Conservation (phyloP, 2,113 vertebrate species). For the Alosa alosa region DNA sequence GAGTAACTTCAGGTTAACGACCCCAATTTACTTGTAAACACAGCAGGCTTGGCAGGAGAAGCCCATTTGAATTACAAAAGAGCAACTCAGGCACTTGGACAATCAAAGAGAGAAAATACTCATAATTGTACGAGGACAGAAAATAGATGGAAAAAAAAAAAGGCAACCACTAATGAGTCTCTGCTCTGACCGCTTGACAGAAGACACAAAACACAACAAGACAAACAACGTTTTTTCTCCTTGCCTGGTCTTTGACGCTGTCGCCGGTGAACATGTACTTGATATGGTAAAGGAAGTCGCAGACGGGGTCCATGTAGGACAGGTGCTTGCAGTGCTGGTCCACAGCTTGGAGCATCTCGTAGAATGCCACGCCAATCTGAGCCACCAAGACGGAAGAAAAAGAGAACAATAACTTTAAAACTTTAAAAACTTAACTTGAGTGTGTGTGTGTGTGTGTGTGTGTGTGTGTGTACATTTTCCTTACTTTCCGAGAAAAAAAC, state of each 20-base stretch:
- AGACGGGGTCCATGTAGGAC: constrained; percentile 94
- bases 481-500: not conserved
- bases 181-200: not conserved
- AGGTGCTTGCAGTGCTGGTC: constrained; percentile 89
- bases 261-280: constrained; percentile 99
- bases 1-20: not conserved
- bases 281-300: constrained; percentile 97
- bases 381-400: constrained; percentile 22
- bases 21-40: not conserved
- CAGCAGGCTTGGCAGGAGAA: not conserved
- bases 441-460: no score
- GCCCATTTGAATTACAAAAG: not conserved
- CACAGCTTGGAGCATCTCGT: constrained; percentile 95
- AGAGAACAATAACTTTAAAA: not conserved
- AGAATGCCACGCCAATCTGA: constrained; percentile 96
- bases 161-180: not conserved
- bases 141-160: not conserved
- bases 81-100: not conserved
- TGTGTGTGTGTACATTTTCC: not conserved
- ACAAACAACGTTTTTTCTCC: constrained; percentile 34
- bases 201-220: not conserved
- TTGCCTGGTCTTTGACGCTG: constrained; percentile 96
- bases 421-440: not conserved
- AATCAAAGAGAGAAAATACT: not conserved
- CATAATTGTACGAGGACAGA: not conserved